Conservation (phyloP, 2,113 vertebrate species). For the Lampris megalopsis region DNA sequence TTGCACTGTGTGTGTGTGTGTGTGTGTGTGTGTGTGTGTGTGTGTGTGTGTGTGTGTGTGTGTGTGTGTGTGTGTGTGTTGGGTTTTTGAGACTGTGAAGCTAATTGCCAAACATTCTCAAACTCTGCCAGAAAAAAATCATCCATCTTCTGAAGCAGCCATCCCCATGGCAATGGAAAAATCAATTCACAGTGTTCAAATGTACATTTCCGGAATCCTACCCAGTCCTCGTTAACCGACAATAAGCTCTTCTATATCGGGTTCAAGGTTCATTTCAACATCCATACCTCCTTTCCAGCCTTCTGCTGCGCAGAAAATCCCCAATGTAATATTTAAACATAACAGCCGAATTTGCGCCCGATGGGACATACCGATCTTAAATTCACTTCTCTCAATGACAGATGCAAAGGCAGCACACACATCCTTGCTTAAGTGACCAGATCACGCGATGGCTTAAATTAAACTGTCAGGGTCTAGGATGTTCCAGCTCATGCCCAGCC, state of each 20-base stretch:
- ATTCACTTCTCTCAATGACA: conserved; percentile 9
- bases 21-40: too few species aligned
- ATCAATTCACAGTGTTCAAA: conserved; percentile 38
- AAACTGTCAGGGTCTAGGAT: conserved; percentile 48
- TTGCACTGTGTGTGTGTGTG: background rate
- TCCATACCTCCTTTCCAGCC: conserved; percentile 2
- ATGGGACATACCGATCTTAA: conserved; percentile 6
- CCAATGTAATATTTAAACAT: conserved; percentile 1
- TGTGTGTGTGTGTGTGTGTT: background rate
- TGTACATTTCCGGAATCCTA: conserved; percentile 30
- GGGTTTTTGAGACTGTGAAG: conserved; percentile 37
- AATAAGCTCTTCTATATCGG: conserved; percentile 38
- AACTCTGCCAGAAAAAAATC: conserved; percentile 45
- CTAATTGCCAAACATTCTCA: conserved; percentile 57
- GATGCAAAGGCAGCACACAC: conserved; percentile 19
- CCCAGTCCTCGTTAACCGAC: conserved; percentile 38
- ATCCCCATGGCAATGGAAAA: conserved; percentile 21
- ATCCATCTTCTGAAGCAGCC: conserved; percentile 52
- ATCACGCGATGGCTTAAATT: background rate
- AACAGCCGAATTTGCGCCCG: background rate
- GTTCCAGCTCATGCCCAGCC: conserved; percentile 44
- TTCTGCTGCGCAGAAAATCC: conserved; percentile 12
- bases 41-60: too few species aligned
- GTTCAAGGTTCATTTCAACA: conserved; percentile 38
- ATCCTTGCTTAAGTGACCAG: background rate